Evolutionary conservation across 2,113 vertebrate species (phyloP).

Genomic region (Oxyruncus cristatus): DNA sequence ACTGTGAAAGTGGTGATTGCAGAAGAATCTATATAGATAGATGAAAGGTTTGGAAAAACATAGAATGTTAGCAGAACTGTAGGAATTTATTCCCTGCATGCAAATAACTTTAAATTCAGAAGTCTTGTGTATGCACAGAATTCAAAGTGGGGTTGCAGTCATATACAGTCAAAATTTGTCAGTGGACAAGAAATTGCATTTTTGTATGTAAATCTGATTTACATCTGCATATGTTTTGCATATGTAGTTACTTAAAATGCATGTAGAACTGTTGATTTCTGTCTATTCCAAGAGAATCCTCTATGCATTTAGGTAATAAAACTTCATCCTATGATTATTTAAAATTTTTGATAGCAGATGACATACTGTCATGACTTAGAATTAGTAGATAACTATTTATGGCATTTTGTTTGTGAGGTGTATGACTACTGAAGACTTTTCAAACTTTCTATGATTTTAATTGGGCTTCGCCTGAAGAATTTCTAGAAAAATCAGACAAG

Average conservation of each 20-base stretch:
- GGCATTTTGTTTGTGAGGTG: neutral
- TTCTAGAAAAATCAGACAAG: neutral
- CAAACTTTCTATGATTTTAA: neutral
- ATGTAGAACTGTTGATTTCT: neutral
- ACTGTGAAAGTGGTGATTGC: conserved; percentile 27
- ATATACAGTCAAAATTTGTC: neutral
- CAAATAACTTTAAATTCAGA: conserved; percentile 68
- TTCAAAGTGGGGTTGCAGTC: neutral
- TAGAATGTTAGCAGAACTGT: conserved; percentile 47
- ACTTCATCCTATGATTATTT: neutral
- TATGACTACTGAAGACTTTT: neutral
- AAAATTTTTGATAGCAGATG: neutral
- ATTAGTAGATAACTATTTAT: neutral
- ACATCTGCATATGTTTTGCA: neutral
- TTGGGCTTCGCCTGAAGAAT: neutral
- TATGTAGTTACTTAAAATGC: neutral
- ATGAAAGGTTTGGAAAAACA: conserved; percentile 72
- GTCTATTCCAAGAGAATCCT: neutral
- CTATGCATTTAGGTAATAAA: neutral
- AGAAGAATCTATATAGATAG: conserved; percentile 22
- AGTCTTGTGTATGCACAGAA: neutral
- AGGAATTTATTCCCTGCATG: conserved; percentile 54
- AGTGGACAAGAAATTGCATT: neutral
- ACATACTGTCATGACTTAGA: neutral
- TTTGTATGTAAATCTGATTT: neutral